Evolutionary conservation across 30 jellyfish, hydroid and myxozoan species (phyloP), one percentile per base, ranked within the genome.

Genomic region (Chrysaora quinquecirrha): DNA sequence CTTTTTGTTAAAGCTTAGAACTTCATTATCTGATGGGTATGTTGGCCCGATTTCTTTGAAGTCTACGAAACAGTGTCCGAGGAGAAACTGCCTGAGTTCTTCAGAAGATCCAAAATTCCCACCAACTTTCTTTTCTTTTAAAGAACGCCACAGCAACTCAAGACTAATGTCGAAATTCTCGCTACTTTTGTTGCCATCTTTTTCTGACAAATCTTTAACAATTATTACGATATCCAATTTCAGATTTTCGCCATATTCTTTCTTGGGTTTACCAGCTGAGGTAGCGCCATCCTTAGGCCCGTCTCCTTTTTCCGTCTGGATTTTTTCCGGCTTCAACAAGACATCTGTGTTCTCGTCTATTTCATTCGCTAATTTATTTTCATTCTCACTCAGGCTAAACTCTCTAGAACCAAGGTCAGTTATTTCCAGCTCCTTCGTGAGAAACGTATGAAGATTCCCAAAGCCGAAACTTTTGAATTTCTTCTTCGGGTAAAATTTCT

Each of bases 401-500:
- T 62, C 74, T 19, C 32, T 21, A 16, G 30, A 22, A 27, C 74
- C 43, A 62, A n/a, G n/a, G n/a, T n/a, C n/a, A n/a, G n/a, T n/a
- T n/a, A n/a, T n/a, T n/a, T n/a, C n/a, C n/a, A 21, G 16, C 58
- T 43, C 58, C 58, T 43, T 43, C 12, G 9, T 21, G 1, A 62
- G 74, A 62, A 62, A 62, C 20, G 20, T 32, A 19, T 32, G 47
- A 34, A 62, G 6, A 62, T 27, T 62, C 25, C 74, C 74, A 9
- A 62, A 62, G 31, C 74, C 74, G 25, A 19, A 62, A 62, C 35
- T n/a, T 62, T 62, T 62, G 25, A 62, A 62, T 27, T 62, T 62
- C 35, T n/a, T 34, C 22, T 62, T 62, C 34, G 48, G 74, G 25
- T 62, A 32, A 3, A 2, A 1, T 2, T 16, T 3, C 25, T 22